Percentiles rank a stretch among this genome's conserved stretches.
Evolutionary conservation across 2,797 vertebrate species (phyloP).

Genomic region (Coreius guichenoti): DNA sequence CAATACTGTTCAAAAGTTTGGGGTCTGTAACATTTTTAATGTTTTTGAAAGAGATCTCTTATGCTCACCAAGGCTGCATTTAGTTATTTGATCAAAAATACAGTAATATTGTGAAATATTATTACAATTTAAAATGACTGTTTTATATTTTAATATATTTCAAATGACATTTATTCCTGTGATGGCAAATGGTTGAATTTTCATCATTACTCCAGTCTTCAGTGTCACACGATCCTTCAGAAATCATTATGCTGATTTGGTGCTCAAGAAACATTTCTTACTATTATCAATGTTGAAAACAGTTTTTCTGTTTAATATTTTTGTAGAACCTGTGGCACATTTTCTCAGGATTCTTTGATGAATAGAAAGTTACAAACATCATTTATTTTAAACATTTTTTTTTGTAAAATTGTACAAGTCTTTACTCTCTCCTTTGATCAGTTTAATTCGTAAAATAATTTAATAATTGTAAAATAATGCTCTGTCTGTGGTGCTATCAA

Average conservation of each 20-base stretch:
- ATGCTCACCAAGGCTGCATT: too few relatives aligned
- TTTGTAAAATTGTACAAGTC: background rate
- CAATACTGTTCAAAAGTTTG: too few relatives aligned
- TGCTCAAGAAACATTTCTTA: background rate
- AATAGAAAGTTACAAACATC: too few relatives aligned
- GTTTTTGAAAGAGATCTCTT: too few relatives aligned
- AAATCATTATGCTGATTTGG: background rate
- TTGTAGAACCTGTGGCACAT: background rate
- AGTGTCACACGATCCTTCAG: background rate
- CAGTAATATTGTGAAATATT: too few relatives aligned
- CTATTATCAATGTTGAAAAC: too few relatives aligned
- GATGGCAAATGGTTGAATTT: background rate
- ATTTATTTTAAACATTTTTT: background rate
- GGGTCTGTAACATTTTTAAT: too few relatives aligned
- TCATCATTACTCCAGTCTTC: background rate
- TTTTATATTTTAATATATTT: background rate
- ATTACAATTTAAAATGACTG: too few relatives aligned
- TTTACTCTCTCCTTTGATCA: background rate
- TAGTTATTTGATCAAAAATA: too few relatives aligned
- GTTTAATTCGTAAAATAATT: background rate
- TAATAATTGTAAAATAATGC: too few relatives aligned
- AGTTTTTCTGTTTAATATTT: too few relatives aligned
- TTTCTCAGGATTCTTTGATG: too few relatives aligned
- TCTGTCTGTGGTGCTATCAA: background rate
- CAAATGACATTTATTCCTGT: background rate